A percentile compares a stretch with the other conserved stretches of the same genome.
phyloP scores from a whole-genome alignment of 1,140 invertebrate genomes.

The Pogonomyrmex barbatus region DNA sequence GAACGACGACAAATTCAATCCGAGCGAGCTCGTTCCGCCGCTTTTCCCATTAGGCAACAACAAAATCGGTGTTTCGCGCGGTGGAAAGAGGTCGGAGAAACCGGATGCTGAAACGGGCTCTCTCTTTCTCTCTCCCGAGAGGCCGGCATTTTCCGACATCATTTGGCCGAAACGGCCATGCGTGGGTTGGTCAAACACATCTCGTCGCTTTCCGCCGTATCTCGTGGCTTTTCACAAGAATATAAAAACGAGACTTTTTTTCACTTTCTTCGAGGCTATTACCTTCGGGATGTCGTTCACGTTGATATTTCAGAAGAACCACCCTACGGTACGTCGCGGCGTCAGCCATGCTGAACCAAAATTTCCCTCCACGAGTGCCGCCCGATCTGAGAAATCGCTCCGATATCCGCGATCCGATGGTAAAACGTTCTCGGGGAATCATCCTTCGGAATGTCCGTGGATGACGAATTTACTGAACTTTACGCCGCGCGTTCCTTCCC shows the following conservation, averaged over 20 bases:
- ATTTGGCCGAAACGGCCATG: constrained; percentile 74
- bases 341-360: constrained; percentile 51
- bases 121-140: constrained; percentile 13
- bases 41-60: background rate
- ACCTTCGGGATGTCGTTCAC: background rate
- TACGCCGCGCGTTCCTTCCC: constrained; percentile 9
- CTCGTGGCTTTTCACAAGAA: background rate
- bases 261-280: background rate
- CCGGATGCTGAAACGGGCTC: constrained; percentile 57
- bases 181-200: constrained; percentile 61
- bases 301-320: background rate
- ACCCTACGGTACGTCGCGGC: background rate
- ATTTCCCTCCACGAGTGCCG: constrained; percentile 36
- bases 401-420: constrained; percentile 21
- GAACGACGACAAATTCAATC: constrained; percentile 6
- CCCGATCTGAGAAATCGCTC: constrained; percentile 8
- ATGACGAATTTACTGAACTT: background rate
- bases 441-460: background rate
- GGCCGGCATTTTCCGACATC: constrained; percentile 75
- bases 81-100: constrained; percentile 11
- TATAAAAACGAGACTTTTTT: background rate
- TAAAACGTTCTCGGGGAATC: background rate
- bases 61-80: background rate
- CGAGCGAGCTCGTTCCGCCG: background rate
- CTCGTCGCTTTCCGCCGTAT: constrained; percentile 57